phyloP scores from a whole-genome alignment of 2,113 vertebrate genomes.

The Atherinomorus stipes region DNA sequence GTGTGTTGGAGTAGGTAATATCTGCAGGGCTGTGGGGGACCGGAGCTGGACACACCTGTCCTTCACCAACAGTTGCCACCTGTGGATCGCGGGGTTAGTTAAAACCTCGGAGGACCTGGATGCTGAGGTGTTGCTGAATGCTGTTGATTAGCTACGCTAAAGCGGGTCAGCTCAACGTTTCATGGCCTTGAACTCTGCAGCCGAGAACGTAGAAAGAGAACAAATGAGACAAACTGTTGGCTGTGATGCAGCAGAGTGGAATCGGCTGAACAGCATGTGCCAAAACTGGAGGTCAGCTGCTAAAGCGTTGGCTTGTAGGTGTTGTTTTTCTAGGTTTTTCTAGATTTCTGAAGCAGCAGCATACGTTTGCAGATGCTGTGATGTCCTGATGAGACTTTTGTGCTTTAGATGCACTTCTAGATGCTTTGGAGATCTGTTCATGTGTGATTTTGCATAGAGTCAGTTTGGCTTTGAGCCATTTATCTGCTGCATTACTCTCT shows the following conservation, averaged over 20 bases:
- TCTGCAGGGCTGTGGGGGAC: too few relatives aligned
- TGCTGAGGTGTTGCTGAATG: too few relatives aligned
- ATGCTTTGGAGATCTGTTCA: neutral
- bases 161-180: neutral
- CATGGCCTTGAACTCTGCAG: neutral
- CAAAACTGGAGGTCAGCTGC: constrained; percentile 32
- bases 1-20: too few relatives aligned
- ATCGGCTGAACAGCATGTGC: neutral
- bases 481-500: neutral
- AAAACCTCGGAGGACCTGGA: too few relatives aligned
- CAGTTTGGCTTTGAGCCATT: neutral
- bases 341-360: neutral
- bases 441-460: neutral
- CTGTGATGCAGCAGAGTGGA: neutral
- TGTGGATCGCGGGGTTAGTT: neutral
- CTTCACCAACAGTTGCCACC: too few relatives aligned
- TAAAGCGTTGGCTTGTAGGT: constrained; percentile 12
- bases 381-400: neutral
- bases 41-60: too few relatives aligned
- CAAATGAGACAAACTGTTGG: constrained; percentile 1
- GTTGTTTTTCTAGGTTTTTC: constrained; percentile 6
- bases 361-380: neutral
- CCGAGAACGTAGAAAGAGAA: neutral
- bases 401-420: neutral
- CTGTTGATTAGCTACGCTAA: too few relatives aligned